phyloP scores from a whole-genome alignment of 2,888 invertebrate genomes.

The Ophion slaviceki region DNA sequence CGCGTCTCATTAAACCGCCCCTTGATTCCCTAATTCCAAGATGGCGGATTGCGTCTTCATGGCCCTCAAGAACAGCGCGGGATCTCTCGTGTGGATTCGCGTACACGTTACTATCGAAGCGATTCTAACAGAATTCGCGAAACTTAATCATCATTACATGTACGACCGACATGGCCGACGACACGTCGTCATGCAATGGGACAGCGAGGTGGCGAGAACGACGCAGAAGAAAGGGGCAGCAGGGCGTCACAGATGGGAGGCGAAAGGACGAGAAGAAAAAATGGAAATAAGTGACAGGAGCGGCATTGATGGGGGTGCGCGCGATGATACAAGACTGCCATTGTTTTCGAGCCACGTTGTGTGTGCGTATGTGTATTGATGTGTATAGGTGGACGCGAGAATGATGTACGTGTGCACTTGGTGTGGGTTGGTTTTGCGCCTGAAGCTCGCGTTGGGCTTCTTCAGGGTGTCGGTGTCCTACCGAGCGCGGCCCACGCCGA shows the following conservation, averaged over 20 bases:
- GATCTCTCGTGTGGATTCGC: conserved; percentile 16
- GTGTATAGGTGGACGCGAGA: conserved; percentile 31
- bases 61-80: conserved; percentile 71
- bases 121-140: not conserved
- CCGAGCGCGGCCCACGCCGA: conserved; percentile 82
- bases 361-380: conserved; percentile 54
- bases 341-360: conserved; percentile 36
- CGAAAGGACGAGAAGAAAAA: not conserved
- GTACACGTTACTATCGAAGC: too few species aligned
- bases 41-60: conserved; percentile 80
- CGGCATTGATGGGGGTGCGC: not conserved
- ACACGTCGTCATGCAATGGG: not conserved
- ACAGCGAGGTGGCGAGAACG: not conserved
- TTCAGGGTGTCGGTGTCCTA: conserved; percentile 83
- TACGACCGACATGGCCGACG: not conserved
- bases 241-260: not conserved
- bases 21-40: conserved; percentile 82
- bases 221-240: not conserved
- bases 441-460: conserved; percentile 79
- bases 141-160: not conserved
- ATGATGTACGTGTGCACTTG: conserved; percentile 68
- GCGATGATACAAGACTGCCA: conserved; percentile 33
- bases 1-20: conserved; percentile 80
- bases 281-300: conserved; percentile 16
- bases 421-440: conserved; percentile 75